A percentile compares a stretch with the other conserved stretches of the same genome.
phyloP scores from a whole-genome alignment of 2,113 vertebrate genomes.

The Calonectris borealis region DNA sequence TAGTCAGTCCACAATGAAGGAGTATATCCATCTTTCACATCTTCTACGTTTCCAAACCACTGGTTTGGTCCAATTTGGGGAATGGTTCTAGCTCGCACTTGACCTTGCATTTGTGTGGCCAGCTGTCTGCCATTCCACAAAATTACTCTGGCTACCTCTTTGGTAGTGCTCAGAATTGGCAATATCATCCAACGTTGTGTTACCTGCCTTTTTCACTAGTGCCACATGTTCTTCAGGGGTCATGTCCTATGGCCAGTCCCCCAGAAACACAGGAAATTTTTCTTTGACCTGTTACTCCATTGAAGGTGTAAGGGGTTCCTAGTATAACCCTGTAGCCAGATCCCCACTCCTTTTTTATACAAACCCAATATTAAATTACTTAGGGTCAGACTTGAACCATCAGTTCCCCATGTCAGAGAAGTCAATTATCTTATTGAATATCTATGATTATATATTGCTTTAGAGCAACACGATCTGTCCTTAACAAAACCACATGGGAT shows the following conservation, averaged over 20 bases:
- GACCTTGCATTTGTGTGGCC: not conserved
- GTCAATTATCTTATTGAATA: not conserved
- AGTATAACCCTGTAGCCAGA: not conserved
- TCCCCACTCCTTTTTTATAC: not conserved
- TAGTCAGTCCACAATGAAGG: not conserved
- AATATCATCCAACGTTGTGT: rapidly evolving
- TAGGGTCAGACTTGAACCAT: not conserved
- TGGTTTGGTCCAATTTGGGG: not conserved
- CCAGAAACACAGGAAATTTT: not conserved
- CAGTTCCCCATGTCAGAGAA: not conserved
- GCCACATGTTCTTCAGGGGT: not conserved
- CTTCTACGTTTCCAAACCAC: not conserved
- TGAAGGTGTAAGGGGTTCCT: not conserved
- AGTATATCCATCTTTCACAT: not conserved
- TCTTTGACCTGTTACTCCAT: not conserved
- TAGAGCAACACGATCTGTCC: not conserved
- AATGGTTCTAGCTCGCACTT: not conserved
- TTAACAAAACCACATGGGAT: not conserved
- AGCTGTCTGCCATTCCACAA: not conserved
- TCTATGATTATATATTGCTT: not conserved
- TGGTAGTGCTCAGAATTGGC: not conserved
- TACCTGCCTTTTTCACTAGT: not conserved
- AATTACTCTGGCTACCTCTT: not conserved
- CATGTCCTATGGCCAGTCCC: not conserved
- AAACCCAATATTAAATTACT: not conserved